These are phyloP conservation scores for Forbesichthys papilliferus DNA, from an alignment of 2,113 vertebrate species.

Conservation along the genomic window DNA sequence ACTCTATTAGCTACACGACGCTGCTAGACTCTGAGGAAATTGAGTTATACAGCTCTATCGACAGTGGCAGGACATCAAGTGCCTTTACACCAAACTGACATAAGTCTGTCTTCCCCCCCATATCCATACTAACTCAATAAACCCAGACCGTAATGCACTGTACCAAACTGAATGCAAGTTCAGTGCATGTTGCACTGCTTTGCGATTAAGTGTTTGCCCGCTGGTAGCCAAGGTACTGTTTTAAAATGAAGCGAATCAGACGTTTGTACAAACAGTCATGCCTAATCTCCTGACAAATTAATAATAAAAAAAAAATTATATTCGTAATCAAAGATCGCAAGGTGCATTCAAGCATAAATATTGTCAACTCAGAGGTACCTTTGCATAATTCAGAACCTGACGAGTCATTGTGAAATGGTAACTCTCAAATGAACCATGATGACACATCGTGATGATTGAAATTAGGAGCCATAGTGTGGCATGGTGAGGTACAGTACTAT, in stretches of 20 bases:
- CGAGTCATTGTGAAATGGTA: constrained; percentile 45
- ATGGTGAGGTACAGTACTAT: constrained; percentile 33
- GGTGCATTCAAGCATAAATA: constrained; percentile 25
- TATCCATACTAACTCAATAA: not conserved
- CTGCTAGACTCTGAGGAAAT: constrained; percentile 55
- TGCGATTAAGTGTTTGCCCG: constrained; percentile 18
- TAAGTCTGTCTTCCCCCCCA: constrained; percentile 3
- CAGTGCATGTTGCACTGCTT: not conserved
- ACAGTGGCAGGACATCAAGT: constrained; percentile 27
- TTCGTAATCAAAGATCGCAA: constrained; percentile 39
- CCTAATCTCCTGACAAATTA: constrained; percentile 57
- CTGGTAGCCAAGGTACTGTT: constrained; percentile 42
- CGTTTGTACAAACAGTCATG: constrained; percentile 40
- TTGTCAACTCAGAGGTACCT: constrained; percentile 49
- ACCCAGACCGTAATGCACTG: not conserved
- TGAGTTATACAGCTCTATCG: constrained; percentile 46
- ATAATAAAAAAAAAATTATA: constrained; percentile 52
- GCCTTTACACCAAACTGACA: constrained; percentile 37
- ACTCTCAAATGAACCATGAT: constrained; percentile 48
- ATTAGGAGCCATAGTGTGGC: constrained; percentile 57
- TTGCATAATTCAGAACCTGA: constrained; percentile 50
- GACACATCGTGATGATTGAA: constrained; percentile 38
- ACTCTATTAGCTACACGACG: constrained; percentile 60
- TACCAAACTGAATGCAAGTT: not conserved
- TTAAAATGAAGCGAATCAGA: constrained; percentile 42